phyloP scores from a whole-genome alignment of 2,888 invertebrate genomes.

The Pammene fasciana region DNA sequence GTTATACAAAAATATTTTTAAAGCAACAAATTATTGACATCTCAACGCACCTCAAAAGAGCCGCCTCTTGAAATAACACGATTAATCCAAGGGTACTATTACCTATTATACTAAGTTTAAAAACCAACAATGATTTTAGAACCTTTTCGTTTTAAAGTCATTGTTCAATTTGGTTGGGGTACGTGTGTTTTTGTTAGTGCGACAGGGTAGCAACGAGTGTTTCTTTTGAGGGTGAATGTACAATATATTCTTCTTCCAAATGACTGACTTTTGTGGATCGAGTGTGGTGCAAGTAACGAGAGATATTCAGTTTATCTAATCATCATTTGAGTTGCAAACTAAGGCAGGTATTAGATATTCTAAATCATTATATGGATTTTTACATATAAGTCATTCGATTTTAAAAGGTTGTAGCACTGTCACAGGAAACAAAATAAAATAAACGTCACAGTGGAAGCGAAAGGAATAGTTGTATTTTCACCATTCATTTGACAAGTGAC shows the following conservation, averaged over 20 bases:
- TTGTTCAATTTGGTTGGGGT: not conserved
- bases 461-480: too few species aligned
- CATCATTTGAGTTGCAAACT: too few species aligned
- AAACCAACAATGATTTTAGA: constrained; percentile 33
- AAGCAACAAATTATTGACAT: constrained; percentile 68
- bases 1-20: constrained; percentile 56
- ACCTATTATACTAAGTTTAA: constrained; percentile 71
- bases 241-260: constrained; percentile 55
- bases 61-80: constrained; percentile 70
- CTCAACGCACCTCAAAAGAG: constrained; percentile 58
- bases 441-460: too few species aligned
- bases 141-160: constrained; percentile 14
- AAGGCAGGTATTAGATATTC: too few species aligned
- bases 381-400: too few species aligned
- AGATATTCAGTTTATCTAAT: constrained; percentile 36
- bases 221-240: constrained; percentile 39
- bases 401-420: too few species aligned
- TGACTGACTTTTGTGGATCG: constrained; percentile 62
- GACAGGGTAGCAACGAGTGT: constrained; percentile 27
- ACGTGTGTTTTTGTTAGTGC: not conserved
- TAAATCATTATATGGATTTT: too few species aligned
- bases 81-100: constrained; percentile 65
- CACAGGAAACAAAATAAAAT: too few species aligned
- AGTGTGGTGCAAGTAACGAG: constrained; percentile 48
- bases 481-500: too few species aligned